Conservation (phyloP, 2,888 invertebrate genomes). For the Cataglyphis livida region DNA sequence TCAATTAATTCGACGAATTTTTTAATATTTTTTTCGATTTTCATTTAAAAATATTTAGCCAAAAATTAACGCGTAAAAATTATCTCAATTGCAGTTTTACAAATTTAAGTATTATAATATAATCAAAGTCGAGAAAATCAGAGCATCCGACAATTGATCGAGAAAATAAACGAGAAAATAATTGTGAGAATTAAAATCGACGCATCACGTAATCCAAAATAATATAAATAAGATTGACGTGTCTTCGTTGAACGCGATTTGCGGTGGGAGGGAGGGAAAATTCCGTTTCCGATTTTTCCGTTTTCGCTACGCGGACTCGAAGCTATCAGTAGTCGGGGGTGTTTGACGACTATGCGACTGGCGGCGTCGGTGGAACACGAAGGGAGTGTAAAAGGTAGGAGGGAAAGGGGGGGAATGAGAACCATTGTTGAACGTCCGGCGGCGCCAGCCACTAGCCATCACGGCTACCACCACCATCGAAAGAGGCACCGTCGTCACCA, state of each 20-base stretch:
- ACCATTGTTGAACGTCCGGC: conserved; percentile 83
- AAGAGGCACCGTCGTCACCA: conserved; percentile 50
- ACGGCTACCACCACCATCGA: conserved; percentile 71
- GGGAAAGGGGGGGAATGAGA: conserved; percentile 62
- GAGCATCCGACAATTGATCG: neutral
- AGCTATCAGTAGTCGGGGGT: conserved; percentile 79
- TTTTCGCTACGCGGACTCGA: conserved; percentile 57
- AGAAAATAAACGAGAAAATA: neutral
- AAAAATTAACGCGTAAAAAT: neutral
- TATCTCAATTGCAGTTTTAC: neutral
- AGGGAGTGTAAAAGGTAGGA: conserved; percentile 73
- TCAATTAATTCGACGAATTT: conserved; percentile 47
- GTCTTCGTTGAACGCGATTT: neutral
- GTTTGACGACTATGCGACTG: conserved; percentile 79
- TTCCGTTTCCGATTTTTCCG: neutral
- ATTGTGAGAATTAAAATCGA: neutral
- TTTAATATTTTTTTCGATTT: neutral
- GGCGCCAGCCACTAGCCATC: conserved; percentile 83
- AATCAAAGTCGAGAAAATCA: neutral
- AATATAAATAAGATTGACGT: too few relatives aligned
- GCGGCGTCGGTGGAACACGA: conserved; percentile 78
- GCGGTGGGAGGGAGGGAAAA: neutral
- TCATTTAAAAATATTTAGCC: neutral
- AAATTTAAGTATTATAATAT: neutral
- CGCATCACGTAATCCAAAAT: neutral